Base-by-base conservation (phyloP, 2,113 vertebrate species). In the Ibidorhyncha struthersii region DNA sequence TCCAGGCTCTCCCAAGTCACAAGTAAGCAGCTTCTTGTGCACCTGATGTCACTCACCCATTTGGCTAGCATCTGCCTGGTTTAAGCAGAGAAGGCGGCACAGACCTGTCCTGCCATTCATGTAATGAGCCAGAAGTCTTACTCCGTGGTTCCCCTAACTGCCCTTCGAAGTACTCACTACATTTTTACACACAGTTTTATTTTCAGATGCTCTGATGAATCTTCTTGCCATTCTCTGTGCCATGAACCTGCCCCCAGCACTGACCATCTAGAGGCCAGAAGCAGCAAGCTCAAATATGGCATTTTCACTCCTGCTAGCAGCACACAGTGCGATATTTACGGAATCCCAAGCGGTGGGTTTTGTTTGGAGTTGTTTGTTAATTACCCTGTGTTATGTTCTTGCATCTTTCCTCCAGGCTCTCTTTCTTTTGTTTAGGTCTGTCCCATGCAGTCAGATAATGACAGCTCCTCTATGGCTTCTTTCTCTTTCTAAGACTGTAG, bases 291-390 rank as follows among this genome's bases (percentile, higher is more conserved):
- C 74, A 76, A 3, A 59, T 69, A 41, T 2, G 15, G 7, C 22
- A 56, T 82, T 88, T 77, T 63, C 30, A 47, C 17, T 58, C 13
- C 4, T 63, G 43, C 34, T 56, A 43, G 50, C 22, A 45, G 29
- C 49, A n/a, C 32, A 59, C 0, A 5, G 45, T 12, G 21, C 50
- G 55, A 9, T 70, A 81, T 59, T 66, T 70, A 41, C 27, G 13
- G 40, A 91, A 58, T 67, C 10, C 12, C 4, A 53, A 74, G 36
- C 0, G 0, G 4, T 47, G 29, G 0, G 0, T 2, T 13, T 73
- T 13, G 0, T 25, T 34, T 67, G 29, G 25, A 49, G 45, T 41
- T 38, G 45, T 88, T 74, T 70, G 26, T 38, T 66, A 72, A 66
- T 66, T 73, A 36, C 14, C 21, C 18, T 34, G 5, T 79, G 4